Percentiles rank a stretch among this genome's conserved stretches.
Conservation (phyloP, 2,888 invertebrate genomes). For the Exocentrus adspersus region DNA sequence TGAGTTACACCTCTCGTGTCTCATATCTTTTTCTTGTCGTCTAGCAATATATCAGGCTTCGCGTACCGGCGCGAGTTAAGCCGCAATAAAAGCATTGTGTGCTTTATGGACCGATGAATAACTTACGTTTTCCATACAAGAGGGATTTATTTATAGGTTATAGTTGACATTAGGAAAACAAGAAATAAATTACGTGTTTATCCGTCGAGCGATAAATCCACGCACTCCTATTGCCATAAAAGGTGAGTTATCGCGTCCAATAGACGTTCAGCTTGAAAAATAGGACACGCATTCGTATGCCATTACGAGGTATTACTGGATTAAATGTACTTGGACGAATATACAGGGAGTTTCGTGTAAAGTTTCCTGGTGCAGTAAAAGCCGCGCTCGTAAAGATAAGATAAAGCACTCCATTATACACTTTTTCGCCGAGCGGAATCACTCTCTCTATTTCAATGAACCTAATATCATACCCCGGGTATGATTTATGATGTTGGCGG, state of each 20-base stretch:
- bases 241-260: too few species aligned
- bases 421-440: conserved; percentile 19
- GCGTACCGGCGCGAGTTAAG: neutral
- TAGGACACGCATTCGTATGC: too few species aligned
- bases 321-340: too few species aligned
- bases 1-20: too few species aligned
- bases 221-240: too few species aligned
- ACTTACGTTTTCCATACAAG: neutral
- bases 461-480: conserved; percentile 28
- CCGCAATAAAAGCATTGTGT: neutral
- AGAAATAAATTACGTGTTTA: too few species aligned
- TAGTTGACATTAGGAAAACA: too few species aligned
- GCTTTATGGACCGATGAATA: neutral
- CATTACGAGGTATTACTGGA: too few species aligned
- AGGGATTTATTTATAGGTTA: neutral
- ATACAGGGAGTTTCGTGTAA: too few species aligned
- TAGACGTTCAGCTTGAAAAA: too few species aligned
- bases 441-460: conserved; percentile 31
- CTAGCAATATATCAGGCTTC: neutral
- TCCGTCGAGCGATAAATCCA: too few species aligned
- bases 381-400: neutral
- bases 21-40: neutral
- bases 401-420: conserved; percentile 21
- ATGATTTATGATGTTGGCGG: conserved; percentile 33
- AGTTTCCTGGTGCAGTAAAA: too few species aligned